Evolutionary conservation across 2,888 invertebrate genomes (phyloP).

Genomic region (Didymodactylos carnosus): DNA sequence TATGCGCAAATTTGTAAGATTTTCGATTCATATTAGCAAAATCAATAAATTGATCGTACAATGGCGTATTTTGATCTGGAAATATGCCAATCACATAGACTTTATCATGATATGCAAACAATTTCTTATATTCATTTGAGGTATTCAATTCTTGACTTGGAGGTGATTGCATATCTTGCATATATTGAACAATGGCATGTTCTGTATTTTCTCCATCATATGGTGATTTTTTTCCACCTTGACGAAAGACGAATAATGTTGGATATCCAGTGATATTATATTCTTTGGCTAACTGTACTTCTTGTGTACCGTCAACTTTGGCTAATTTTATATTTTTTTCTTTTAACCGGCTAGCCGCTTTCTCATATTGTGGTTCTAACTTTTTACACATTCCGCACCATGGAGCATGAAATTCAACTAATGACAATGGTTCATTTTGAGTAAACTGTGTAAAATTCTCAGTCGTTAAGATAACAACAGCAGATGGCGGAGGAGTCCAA

Average conservation of each 20-base stretch:
- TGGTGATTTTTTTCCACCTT: slow-evolving; percentile 4
- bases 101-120: not conserved
- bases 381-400: slow-evolving; percentile 41
- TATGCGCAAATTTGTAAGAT: slow-evolving; percentile 36
- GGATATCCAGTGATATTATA: slow-evolving; percentile 38
- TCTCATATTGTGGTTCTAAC: slow-evolving; percentile 39
- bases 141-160: not conserved
- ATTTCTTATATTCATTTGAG: not conserved
- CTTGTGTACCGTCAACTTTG: slow-evolving; percentile 29
- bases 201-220: not conserved
- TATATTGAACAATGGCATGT: not conserved
- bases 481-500: slow-evolving; percentile 40
- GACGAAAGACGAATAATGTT: slow-evolving; percentile 39
- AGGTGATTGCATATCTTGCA: not conserved
- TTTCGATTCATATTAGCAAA: slow-evolving; percentile 35
- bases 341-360: slow-evolving; percentile 35
- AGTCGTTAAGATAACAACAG: slow-evolving; percentile 37
- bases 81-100: not conserved
- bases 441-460: slow-evolving; percentile 32
- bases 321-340: slow-evolving; percentile 1
- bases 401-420: slow-evolving; percentile 43
- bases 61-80: not conserved
- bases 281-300: slow-evolving; percentile 35
- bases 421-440: slow-evolving; percentile 33
- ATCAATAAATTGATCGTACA: slow-evolving; percentile 24